These are phyloP conservation scores for Babyrousa celebensis DNA, from an alignment of 2,797 vertebrate genomes.

Conservation along the genomic window DNA sequence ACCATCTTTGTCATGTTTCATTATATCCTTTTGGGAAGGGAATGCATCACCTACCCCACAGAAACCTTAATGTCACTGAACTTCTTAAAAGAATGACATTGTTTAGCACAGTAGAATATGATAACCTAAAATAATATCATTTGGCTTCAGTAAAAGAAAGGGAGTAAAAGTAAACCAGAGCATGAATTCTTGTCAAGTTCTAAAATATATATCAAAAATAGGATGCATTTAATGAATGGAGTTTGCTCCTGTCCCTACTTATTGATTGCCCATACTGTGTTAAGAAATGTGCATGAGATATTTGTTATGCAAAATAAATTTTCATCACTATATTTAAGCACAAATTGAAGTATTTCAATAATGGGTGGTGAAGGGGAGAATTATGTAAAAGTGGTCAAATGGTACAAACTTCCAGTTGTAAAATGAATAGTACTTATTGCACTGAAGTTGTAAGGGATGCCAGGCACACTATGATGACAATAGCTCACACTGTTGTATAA, in stretches of 20 bases:
- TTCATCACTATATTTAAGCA: constrained; percentile 67
- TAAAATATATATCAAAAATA: neutral
- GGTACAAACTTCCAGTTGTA: neutral
- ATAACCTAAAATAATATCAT: neutral
- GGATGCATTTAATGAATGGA: neutral
- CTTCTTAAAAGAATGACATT: neutral
- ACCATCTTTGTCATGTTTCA: neutral
- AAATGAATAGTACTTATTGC: neutral
- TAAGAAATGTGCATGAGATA: neutral
- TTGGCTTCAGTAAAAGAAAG: neutral
- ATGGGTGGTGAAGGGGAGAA: neutral
- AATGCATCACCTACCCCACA: neutral
- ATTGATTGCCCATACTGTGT: neutral
- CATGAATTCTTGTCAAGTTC: neutral
- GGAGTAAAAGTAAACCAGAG: neutral
- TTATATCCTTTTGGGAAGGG: constrained; percentile 4
- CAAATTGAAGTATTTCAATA: constrained; percentile 79
- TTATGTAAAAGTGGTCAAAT: neutral
- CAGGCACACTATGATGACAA: neutral
- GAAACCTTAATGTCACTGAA: neutral
- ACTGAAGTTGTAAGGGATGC: neutral
- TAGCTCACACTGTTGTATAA: neutral
- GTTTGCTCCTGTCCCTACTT: neutral
- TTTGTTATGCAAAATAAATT: neutral
- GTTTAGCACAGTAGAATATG: neutral